These are phyloP conservation scores for Hyla sarda DNA, from an alignment of 2,113 vertebrate genomes.

Conservation along the genomic window DNA sequence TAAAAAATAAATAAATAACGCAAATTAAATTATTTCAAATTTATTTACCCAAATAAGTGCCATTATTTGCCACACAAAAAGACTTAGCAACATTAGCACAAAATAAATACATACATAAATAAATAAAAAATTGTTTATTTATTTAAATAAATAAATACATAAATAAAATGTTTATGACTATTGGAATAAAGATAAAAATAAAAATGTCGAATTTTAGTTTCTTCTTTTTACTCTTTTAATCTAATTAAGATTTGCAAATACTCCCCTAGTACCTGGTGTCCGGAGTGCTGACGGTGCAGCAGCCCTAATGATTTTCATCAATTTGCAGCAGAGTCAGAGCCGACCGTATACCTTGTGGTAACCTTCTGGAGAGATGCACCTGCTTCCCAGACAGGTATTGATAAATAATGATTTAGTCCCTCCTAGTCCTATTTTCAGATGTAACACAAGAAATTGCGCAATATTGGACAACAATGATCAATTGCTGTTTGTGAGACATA, in stretches of 20 bases:
- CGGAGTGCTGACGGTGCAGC: slow-evolving; percentile 52
- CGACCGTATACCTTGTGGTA: fast-evolving
- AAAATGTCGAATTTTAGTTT: neutral
- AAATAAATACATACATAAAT: no score
- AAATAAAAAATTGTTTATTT: no score
- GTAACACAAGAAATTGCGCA: slow-evolving; percentile 54
- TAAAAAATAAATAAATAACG: no score
- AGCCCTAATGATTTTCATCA: slow-evolving; percentile 57
- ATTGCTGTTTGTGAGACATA: neutral
- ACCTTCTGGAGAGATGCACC: slow-evolving; percentile 43
- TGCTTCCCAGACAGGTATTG: slow-evolving; percentile 55
- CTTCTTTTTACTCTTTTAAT: neutral
- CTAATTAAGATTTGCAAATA: slow-evolving; percentile 35
- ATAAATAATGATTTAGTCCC: slow-evolving; percentile 47
- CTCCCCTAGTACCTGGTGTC: slow-evolving; percentile 6
- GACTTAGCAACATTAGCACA: no score
- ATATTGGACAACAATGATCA: slow-evolving; percentile 53
- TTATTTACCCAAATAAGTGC: no score
- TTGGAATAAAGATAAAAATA: neutral
- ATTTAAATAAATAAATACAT: no score
- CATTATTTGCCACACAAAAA: no score
- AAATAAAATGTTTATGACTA: no score
- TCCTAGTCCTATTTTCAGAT: slow-evolving; percentile 44
- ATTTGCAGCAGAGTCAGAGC: slow-evolving; percentile 50
- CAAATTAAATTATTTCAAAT: no score